Percentiles rank a stretch among this genome's conserved stretches.
These are phyloP conservation scores for Achroia grisella DNA, from an alignment of 1,140 invertebrate species.

Conservation along the genomic window DNA sequence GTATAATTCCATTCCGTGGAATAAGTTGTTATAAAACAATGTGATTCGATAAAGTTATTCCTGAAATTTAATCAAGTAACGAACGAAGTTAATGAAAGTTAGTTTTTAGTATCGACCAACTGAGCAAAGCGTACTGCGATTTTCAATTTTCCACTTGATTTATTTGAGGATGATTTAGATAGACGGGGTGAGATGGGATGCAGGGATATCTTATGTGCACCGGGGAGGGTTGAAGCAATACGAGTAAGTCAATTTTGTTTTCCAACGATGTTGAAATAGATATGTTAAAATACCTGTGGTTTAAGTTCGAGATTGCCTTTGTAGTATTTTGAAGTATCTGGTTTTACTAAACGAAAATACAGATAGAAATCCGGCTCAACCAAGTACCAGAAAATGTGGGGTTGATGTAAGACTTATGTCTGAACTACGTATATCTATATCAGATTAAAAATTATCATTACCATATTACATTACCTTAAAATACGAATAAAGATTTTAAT, in stretches of 20 bases:
- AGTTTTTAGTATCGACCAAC: conserved; percentile 25
- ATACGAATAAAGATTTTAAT: too few species aligned
- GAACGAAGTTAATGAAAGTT: conserved; percentile 42
- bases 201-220: not conserved
- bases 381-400: too few species aligned
- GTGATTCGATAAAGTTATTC: not conserved
- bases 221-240: not conserved
- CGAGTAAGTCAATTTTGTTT: too few species aligned
- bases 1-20: too few species aligned
- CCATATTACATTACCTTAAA: too few species aligned
- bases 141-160: conserved; percentile 62
- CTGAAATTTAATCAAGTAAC: conserved; percentile 34
- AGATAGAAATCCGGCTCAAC: too few species aligned
- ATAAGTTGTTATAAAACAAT: not conserved
- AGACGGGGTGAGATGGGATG: conserved; percentile 29
- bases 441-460: too few species aligned
- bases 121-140: conserved; percentile 3
- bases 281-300: not conserved
- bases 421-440: too few species aligned
- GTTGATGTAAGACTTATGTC: too few species aligned
- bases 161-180: conserved; percentile 46
- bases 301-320: not conserved
- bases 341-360: too few species aligned
- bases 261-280: too few species aligned
- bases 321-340: too few species aligned